Evolutionary conservation across 2,797 vertebrate species (phyloP), one percentile per base, ranked within the genome.

Genomic region (Poliocrania exsul): DNA sequence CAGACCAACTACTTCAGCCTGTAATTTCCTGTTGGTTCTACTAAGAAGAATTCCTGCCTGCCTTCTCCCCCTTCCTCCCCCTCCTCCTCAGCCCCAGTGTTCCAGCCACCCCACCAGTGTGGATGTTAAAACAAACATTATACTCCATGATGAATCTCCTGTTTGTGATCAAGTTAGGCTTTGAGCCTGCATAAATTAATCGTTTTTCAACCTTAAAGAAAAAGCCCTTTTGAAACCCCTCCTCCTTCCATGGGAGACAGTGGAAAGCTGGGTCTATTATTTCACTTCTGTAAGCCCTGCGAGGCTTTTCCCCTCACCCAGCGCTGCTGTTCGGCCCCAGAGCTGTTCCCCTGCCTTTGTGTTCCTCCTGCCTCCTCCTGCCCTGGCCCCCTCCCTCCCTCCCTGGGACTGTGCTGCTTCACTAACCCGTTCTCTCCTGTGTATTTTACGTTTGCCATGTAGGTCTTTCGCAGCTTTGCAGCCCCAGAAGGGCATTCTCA

Each of bases 401-500:
- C 49, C 49, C 25, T 16, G 72, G 58, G 94, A 97, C 75, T 67
- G 54, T 95, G 93, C 96, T 97, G 97, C 98, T 98, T 98, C 97
- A 98, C 98, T 98, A 98, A 98, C 98, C 95, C 95, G 86, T 97
- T 98, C 97, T 98, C 96, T 98, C 97, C 95, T 97, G 88, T 98
- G 96, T 98, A 98, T 98, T 98, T 98, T 98, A 96, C 98, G 26
- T 99, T 98, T 98, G 98, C 98, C 97, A 79, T 98, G 97, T 99
- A 99, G 99, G 99, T 99, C 98, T 99, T 98, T 99, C 99, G 98
- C 99, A 99, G 98, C 99, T 99, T 98, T 99, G 99, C 99, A 99
- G 99, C 99, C 99, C 99, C 87, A 99, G 99, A 95, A 98, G 99
- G 99, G 99, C 99, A 93, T 99, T 99, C 99, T 99, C 99, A 98